These are phyloP conservation scores for Bovichtus variegatus DNA, from an alignment of 2,797 vertebrate genomes.

Conservation along the genomic window DNA sequence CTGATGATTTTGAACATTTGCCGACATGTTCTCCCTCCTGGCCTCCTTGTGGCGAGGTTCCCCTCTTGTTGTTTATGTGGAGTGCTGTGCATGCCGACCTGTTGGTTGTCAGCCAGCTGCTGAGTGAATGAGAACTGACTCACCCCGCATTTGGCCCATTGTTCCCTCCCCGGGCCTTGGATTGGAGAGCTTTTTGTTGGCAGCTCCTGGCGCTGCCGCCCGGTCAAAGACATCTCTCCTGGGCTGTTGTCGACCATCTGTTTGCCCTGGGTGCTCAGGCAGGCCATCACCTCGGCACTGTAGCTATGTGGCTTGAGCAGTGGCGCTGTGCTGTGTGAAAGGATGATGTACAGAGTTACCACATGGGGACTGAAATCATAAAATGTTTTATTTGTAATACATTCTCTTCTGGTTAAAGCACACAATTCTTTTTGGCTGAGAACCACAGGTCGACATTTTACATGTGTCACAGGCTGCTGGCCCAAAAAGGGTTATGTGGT, in stretches of 20 bases:
- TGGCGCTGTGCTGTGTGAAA: conserved; percentile 3
- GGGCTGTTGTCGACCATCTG: conserved; percentile 76
- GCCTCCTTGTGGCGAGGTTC: conserved; percentile 18
- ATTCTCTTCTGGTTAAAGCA: not conserved
- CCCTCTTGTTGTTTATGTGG: conserved; percentile 39
- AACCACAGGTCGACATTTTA: not conserved
- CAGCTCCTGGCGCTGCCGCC: conserved; percentile 64
- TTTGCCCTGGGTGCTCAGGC: conserved; percentile 52
- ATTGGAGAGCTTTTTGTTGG: conserved; percentile 74
- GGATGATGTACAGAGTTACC: not conserved
- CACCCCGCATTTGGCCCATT: conserved; percentile 66
- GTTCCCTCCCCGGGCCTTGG: conserved; percentile 54
- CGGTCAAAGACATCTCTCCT: conserved; percentile 68
- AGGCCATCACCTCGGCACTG: conserved; percentile 50
- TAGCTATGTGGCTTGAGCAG: conserved; percentile 37
- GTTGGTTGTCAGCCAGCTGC: conserved; percentile 75
- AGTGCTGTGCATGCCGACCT: conserved; percentile 48
- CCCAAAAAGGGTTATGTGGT: not conserved
- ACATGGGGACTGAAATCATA: not conserved
- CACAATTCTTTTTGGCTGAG: not conserved
- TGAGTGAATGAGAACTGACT: conserved; percentile 71
- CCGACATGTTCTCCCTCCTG: conserved; percentile 14
- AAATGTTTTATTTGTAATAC: not conserved
- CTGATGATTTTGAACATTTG: conserved; percentile 46
- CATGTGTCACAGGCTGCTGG: not conserved